Base-by-base conservation (phyloP, 37 sponge, comb jelly and placozoan genomes). In the Halichondria panicea region DNA sequence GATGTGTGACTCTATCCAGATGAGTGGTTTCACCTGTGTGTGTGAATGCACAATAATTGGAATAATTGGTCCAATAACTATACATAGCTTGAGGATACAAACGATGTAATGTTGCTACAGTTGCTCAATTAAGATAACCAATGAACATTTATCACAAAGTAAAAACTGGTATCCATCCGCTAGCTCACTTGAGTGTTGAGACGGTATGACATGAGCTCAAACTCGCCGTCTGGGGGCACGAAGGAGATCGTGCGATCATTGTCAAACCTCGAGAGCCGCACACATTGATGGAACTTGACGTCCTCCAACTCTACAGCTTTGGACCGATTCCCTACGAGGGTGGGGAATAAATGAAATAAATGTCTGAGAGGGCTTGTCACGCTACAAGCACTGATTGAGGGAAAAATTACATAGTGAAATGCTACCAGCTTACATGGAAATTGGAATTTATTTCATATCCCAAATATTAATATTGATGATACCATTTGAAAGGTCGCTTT, bases 221-320 rank as follows among this genome's bases (percentile, higher is more conserved):
- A 97, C 66, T 94, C 95, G 43, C 98, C 98, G 59, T 97, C 98
- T 19, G 98, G 98, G 1, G 98, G 98, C 15, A 97, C 69, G 67
- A 97, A 97, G 6, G 98, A 97, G 32, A 97, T 97, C 30, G 98
- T 97, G 8, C 98, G 87, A 62, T 97, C 98, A 71, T 94, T 94
- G 56, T 97, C 98, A 77, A 97, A 97, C 28, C 98, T 84, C 15
- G 98, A 97, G 60, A 97, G 82, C 34, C 98, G 82, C 34, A 97
- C 98, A 81, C 98, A 97, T 82, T 97, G 98, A 48, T 97, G 98
- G 58, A 97, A 97, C 76, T 97, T 97, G 53, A 91, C 93, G 72
- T 97, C 98, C 57, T 97, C 98, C 30, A 97, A 77, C 63, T 97
- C 98, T 32, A 97, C 95, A 0, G 95, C 93, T 45, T 92, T 97